Percentiles rank a stretch among this genome's conserved stretches.
Conservation (phyloP, 2,888 invertebrate species). For the Esperia sulphurella region DNA sequence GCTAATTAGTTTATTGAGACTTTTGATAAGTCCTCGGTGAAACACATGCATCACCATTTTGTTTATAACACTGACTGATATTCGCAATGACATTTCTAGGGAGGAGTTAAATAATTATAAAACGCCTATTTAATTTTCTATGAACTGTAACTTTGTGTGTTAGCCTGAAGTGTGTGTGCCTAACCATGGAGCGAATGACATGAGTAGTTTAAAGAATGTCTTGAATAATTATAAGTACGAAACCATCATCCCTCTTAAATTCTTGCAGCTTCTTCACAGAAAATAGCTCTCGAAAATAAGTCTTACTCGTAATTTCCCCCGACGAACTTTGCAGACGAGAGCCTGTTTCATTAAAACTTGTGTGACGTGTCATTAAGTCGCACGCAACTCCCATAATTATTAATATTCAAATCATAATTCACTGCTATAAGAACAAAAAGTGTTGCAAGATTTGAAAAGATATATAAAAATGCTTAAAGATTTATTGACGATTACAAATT, state of each 20-base stretch:
- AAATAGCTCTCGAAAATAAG: slow-evolving; percentile 52
- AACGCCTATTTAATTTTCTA: too few species aligned
- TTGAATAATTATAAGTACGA: neutral
- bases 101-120: too few species aligned
- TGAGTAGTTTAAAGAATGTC: neutral
- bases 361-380: slow-evolving; percentile 73
- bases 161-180: too few species aligned
- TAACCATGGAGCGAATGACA: too few species aligned
- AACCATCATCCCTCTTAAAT: slow-evolving; percentile 26
- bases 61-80: too few species aligned
- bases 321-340: slow-evolving; percentile 57
- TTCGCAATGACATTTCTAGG: too few species aligned
- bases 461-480: neutral
- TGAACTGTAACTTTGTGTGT: too few species aligned
- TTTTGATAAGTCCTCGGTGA: too few species aligned
- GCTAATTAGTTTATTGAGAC: too few species aligned
- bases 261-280: slow-evolving; percentile 28
- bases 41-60: too few species aligned
- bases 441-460: neutral
- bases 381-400: slow-evolving; percentile 53
- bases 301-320: slow-evolving; percentile 60
- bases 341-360: slow-evolving; percentile 73
- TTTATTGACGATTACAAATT: neutral
- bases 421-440: slow-evolving; percentile 22
- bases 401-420: slow-evolving; percentile 74